Percentiles rank a stretch among this genome's conserved stretches.
Evolutionary conservation across 2,113 vertebrate species (phyloP).

Genomic region (Diphyllodes magnificus): DNA sequence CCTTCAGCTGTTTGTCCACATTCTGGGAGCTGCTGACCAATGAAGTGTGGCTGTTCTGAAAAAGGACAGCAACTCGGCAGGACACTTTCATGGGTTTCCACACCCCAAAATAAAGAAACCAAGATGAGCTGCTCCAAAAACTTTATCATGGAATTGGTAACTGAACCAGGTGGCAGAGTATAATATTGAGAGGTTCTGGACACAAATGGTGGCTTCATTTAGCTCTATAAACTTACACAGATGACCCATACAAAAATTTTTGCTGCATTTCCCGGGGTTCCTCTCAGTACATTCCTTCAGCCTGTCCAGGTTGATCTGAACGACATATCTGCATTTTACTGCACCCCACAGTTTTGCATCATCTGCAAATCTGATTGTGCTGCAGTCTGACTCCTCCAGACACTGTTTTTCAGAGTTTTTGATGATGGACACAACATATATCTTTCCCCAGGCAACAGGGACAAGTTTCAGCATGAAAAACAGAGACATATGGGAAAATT

Average conservation of each 20-base stretch:
- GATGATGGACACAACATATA: background rate
- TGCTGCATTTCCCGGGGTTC: background rate
- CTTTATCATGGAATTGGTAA: background rate
- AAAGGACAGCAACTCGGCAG: background rate
- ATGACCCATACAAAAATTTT: background rate
- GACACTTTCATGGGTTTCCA: background rate
- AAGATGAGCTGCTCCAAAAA: background rate
- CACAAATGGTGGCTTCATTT: background rate
- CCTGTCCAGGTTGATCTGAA: background rate
- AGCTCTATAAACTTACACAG: background rate
- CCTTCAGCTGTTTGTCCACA: background rate
- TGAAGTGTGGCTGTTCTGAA: background rate
- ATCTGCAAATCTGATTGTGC: background rate
- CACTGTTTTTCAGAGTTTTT: background rate
- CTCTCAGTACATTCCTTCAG: background rate
- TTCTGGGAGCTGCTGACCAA: background rate
- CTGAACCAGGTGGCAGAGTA: background rate
- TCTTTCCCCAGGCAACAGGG: background rate
- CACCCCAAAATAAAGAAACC: background rate
- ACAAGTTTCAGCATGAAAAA: background rate
- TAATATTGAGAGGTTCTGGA: background rate
- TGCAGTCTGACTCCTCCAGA: background rate
- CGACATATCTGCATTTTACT: background rate
- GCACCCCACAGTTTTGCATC: background rate
- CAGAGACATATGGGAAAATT: background rate